Evolutionary conservation across 2,888 invertebrate species (phyloP).

Genomic region (Exocentrus adspersus): DNA sequence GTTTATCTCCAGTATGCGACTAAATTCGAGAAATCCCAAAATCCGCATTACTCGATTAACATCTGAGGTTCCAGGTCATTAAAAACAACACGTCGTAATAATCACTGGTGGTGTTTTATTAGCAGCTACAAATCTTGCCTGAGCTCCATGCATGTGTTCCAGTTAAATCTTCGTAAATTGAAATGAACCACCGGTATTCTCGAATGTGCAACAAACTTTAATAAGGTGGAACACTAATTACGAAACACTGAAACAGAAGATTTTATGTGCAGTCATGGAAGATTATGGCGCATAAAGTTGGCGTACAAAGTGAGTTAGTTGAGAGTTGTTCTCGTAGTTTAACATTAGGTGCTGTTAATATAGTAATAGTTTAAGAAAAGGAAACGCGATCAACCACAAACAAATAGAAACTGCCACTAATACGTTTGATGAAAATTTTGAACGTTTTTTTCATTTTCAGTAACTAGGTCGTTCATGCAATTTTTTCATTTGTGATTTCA

Average conservation of each 20-base stretch:
- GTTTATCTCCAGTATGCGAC: too few relatives aligned
- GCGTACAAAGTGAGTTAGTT: slow-evolving; percentile 13
- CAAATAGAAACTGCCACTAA: too few relatives aligned
- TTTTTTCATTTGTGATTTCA: background rate
- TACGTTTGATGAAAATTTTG: too few relatives aligned
- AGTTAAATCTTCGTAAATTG: slow-evolving; percentile 20
- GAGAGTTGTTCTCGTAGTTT: background rate
- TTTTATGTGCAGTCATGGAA: slow-evolving; percentile 15
- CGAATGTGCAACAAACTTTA: slow-evolving; percentile 17
- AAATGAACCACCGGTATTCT: slow-evolving; percentile 20
- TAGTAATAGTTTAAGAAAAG: background rate
- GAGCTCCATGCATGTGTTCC: slow-evolving; percentile 3
- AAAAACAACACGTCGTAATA: background rate
- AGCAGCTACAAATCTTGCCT: background rate
- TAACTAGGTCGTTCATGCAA: background rate
- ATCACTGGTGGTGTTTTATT: background rate
- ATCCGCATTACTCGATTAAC: too few relatives aligned
- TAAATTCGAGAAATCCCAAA: too few relatives aligned
- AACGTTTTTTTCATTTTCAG: background rate
- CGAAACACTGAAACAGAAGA: slow-evolving; percentile 18
- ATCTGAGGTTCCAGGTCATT: background rate
- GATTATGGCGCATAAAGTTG: slow-evolving; percentile 12
- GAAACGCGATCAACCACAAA: background rate
- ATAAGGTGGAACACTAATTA: slow-evolving; percentile 14
- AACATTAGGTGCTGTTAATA: background rate